Base-by-base conservation (phyloP, 1,140 invertebrate species). In the Drosophila orosa region DNA sequence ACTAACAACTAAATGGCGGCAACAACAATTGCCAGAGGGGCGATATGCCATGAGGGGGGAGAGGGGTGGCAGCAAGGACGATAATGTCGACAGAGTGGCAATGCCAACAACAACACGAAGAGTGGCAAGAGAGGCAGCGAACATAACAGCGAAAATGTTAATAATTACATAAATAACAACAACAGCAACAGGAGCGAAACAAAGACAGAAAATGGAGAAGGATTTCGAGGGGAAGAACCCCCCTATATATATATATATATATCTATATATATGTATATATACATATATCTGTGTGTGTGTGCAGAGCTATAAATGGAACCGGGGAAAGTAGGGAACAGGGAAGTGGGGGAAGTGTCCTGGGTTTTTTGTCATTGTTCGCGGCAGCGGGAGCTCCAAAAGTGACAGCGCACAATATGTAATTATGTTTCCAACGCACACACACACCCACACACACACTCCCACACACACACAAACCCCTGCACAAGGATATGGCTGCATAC, bases 141-240 rank as follows among this genome's bases (percentile, higher is more conserved):
- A 57, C 69, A 74, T 48, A 63, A 67, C 72, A 87, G 79, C 63
- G 73, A 83, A 87, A 87, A 87, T 89, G 75, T 86, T 86, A 87
- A 87, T 89, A 87, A 87, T 87, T 87, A 89, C 84, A 87, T 89
- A 87, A 87, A 87, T 89, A 78, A 89, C 72, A 87, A 89, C 85
- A 86, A 71, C 69, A 73, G 69, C 61, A 81, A 56, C 72, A 66
- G 52, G 35, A 35, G 71, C 47, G 47, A 67, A 60, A 69, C 63
- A 76, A 68, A 60, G 61, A 76, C 37, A 54, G 42, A 50, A 76
- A 61, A 54, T 52, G 35, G 22, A 35, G 22, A 42, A 54, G 45
- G 24, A 24, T 45, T 25, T 56, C 27, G n/a, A 31, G 29, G 39
- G 22, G 39, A 17, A 47, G 31, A 27, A 33, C 25, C 50, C 31